Evolutionary conservation across 2,888 invertebrate species (phyloP), one percentile per base, ranked within the genome.

Genomic region (Lasioglossum zephyrum): DNA sequence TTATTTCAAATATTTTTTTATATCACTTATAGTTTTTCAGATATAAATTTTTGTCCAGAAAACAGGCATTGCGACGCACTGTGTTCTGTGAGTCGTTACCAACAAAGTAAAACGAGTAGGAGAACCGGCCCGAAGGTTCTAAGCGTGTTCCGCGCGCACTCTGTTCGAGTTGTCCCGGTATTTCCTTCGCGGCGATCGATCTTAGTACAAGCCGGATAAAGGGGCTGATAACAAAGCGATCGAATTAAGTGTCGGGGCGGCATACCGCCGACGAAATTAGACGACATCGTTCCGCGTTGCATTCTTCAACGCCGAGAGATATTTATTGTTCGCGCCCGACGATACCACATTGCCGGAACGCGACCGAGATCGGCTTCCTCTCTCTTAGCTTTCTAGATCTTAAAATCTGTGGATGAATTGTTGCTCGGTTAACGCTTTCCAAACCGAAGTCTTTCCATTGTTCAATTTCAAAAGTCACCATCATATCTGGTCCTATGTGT

Each of bases 221-320:
- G 2, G 18, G 44, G 3, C 31, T 31, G 72, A 57, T 26, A 22
- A 66, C 39, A 66, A n/a, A 47, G 4, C 53, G 75, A n/a, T 1
- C 22, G 84, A 76, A 85, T 84, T 76, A 84, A 85, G 73, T 76
- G 76, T 84, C 75, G 39, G 53, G n/a, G 63, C n/a, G 36, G 49
- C 36, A 66, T 36, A 49, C 36, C 36, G 66, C 5, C 53, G n/a
- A 31, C 13, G 84, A 80, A 85, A 85, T 84, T 84, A 73, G 79
- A 85, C 85, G 85, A 79, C 73, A 73, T 76, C 79, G 73, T 60
- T 60, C 47, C n/a, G 77, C 57, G 73, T 70, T 36, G 39, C 39
- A 63, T 76, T 79, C 66, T 57, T 79, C 75, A 66, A 66, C 60
- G 4, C 4, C 26, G 26, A 13, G 26, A 63, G 31, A 63, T 63